These are phyloP conservation scores for Atta colombica DNA, from an alignment of 1,140 invertebrate genomes.

Conservation along the genomic window DNA sequence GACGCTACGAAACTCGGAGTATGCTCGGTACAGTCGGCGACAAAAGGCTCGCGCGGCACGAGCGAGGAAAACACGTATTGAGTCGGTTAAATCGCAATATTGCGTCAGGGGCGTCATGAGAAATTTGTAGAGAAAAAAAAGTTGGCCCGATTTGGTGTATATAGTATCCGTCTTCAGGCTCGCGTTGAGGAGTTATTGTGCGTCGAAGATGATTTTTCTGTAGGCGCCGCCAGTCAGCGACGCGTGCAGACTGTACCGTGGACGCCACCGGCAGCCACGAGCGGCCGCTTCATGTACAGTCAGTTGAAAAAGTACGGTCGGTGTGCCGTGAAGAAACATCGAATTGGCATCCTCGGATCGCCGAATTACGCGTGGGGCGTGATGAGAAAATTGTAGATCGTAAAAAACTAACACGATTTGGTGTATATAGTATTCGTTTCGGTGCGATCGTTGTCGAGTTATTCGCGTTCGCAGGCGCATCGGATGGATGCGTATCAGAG, in stretches of 20 bases:
- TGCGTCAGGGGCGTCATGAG: conserved; percentile 76
- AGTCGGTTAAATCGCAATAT: conserved; percentile 76
- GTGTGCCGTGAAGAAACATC: not conserved
- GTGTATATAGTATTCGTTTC: conserved; percentile 80
- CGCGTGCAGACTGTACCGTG: conserved; percentile 75
- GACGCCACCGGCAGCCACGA: conserved; percentile 81
- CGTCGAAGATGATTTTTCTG: conserved; percentile 69
- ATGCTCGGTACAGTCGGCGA: conserved; percentile 70
- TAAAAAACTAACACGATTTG: conserved; percentile 83
- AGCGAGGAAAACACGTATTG: conserved; percentile 39
- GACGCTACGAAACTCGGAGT: conserved; percentile 69
- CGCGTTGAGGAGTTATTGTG: conserved; percentile 67
- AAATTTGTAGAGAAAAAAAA: conserved; percentile 81
- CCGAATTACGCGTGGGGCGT: conserved; percentile 79
- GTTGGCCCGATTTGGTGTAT: conserved; percentile 79
- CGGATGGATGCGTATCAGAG: not conserved
- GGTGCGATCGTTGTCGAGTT: conserved; percentile 65
- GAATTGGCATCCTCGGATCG: conserved; percentile 69
- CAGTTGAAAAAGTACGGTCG: conserved; percentile 21
- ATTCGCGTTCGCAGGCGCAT: conserved; percentile 69
- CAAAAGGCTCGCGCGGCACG: conserved; percentile 47
- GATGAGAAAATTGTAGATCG: conserved; percentile 79
- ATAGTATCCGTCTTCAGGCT: conserved; percentile 64
- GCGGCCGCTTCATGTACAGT: conserved; percentile 78
- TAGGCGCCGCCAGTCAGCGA: conserved; percentile 29